Evolutionary conservation across 2,113 vertebrate genomes (phyloP).

Genomic region (Connochaetes taurinus): DNA sequence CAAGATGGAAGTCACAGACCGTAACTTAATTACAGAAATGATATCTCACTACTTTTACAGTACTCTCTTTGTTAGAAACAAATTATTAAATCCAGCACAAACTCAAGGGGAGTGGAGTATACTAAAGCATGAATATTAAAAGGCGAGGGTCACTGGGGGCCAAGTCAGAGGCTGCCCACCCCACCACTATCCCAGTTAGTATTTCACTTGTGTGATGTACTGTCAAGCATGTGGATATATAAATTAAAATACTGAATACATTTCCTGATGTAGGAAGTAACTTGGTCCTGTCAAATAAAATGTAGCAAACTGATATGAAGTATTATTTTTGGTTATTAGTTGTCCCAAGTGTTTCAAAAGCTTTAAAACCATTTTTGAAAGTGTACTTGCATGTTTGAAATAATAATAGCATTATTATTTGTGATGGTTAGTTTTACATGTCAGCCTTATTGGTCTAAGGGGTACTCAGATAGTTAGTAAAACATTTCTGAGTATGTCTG

Average conservation of each 20-base stretch:
- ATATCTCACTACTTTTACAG: background rate
- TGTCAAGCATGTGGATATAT: background rate
- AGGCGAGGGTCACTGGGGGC: background rate
- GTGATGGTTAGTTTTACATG: background rate
- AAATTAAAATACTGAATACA: background rate
- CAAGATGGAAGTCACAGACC: background rate
- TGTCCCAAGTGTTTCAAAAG: background rate
- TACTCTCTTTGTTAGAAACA: background rate
- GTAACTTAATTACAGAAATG: background rate
- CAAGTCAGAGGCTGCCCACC: background rate
- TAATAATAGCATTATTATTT: background rate
- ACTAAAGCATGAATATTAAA: background rate
- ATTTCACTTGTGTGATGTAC: background rate
- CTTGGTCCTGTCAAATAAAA: background rate
- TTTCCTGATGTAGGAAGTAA: background rate
- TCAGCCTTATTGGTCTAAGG: background rate
- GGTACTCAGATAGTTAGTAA: background rate
- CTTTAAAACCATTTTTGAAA: background rate
- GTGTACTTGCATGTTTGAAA: background rate
- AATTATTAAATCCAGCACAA: background rate
- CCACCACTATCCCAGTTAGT: background rate
- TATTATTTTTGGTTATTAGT: background rate
- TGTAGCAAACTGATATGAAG: background rate
- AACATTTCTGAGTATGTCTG: background rate
- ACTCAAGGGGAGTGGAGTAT: too few relatives aligned